These are phyloP conservation scores for Deroplatys truncata DNA, from an alignment of 2,888 invertebrate genomes.

Conservation along the genomic window DNA sequence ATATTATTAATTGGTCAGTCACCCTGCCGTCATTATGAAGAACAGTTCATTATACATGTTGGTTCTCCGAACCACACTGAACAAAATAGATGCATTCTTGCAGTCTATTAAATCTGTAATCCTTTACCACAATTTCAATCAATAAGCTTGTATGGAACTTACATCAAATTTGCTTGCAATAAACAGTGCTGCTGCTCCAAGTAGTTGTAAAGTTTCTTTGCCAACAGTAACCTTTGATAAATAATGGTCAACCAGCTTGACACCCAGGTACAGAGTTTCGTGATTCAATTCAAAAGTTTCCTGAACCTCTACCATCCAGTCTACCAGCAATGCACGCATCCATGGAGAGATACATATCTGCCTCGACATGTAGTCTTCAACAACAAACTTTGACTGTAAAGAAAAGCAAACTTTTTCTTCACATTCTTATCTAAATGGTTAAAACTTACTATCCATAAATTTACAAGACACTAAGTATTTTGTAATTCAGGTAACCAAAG, in stretches of 20 bases:
- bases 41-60: no score
- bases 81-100: no score
- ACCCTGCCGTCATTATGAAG: no score
- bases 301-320: slow-evolving; percentile 99
- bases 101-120: no score
- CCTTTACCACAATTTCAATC: no score
- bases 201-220: slow-evolving; percentile 82
- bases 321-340: slow-evolving; percentile 92
- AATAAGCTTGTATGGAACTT: slow-evolving; percentile 41
- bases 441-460: not conserved
- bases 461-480: not conserved
- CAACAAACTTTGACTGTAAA: slow-evolving; percentile 60
- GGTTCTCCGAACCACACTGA: no score
- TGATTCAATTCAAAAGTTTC: slow-evolving; percentile 97
- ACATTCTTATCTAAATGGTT: slow-evolving; percentile 2
- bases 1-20: no score
- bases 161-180: slow-evolving; percentile 96
- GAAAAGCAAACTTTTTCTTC: slow-evolving; percentile 12
- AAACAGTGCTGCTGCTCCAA: slow-evolving; percentile 89
- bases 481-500: no score
- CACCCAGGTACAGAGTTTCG: slow-evolving; percentile 94
- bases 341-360: slow-evolving; percentile 76
- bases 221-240: slow-evolving; percentile 65
- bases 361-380: slow-evolving; percentile 75
- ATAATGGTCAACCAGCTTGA: slow-evolving; percentile 91